Conservation (phyloP, 2,797 vertebrate genomes). For the Leptatherina wallacei region DNA sequence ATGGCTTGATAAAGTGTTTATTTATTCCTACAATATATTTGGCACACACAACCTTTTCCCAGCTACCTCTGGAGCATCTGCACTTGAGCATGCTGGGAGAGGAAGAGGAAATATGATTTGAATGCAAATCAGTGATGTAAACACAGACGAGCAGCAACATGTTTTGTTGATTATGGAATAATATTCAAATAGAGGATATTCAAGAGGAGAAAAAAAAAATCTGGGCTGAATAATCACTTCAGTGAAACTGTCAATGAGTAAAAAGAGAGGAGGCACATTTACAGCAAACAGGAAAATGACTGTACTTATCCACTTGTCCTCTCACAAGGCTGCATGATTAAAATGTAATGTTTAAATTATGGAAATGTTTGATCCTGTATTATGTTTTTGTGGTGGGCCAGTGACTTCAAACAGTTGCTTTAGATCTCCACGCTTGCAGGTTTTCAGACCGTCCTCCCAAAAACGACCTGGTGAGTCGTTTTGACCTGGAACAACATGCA, state of each 20-base stretch:
- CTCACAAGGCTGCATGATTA: slow-evolving; percentile 46
- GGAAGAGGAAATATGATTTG: slow-evolving; percentile 67
- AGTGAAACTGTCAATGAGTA: slow-evolving; percentile 48
- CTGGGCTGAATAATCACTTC: slow-evolving; percentile 60
- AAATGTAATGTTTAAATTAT: slow-evolving; percentile 68
- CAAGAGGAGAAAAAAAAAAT: slow-evolving; percentile 30
- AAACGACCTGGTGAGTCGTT: neutral
- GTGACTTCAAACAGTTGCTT: slow-evolving; percentile 33
- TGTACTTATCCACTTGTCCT: slow-evolving; percentile 58
- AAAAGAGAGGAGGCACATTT: slow-evolving; percentile 54
- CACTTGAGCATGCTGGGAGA: slow-evolving; percentile 66
- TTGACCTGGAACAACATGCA: no score
- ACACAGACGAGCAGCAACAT: slow-evolving; percentile 71
- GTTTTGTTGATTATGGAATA: slow-evolving; percentile 74
- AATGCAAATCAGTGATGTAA: slow-evolving; percentile 77
- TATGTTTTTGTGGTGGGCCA: slow-evolving; percentile 8
- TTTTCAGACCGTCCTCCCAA: neutral
- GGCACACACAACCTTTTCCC: slow-evolving; percentile 63
- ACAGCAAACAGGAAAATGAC: slow-evolving; percentile 58
- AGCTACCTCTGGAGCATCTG: slow-evolving; percentile 68
- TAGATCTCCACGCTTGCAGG: slow-evolving; percentile 21
- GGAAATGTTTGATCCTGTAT: slow-evolving; percentile 49
- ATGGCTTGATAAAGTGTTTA: slow-evolving; percentile 63
- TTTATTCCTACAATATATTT: slow-evolving; percentile 74
- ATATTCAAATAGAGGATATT: slow-evolving; percentile 70